These are phyloP conservation scores for Otus sunia DNA, from an alignment of 2,113 vertebrate genomes.

Conservation along the genomic window DNA sequence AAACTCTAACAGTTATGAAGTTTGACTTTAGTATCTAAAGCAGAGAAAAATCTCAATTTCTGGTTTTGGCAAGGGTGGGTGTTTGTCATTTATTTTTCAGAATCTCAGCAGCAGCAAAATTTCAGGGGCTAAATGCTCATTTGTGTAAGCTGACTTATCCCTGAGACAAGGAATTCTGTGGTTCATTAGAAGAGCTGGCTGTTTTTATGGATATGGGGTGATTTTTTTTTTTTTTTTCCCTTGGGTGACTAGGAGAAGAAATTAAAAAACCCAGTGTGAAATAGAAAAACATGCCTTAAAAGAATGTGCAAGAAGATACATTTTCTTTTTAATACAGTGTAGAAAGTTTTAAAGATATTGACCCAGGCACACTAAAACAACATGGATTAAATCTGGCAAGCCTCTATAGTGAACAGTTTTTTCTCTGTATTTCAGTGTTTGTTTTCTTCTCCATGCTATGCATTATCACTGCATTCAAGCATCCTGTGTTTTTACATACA, in stretches of 20 bases:
- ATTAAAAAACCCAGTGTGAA: neutral
- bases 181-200: neutral
- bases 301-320: neutral
- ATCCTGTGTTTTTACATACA: neutral
- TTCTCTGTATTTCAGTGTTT: neutral
- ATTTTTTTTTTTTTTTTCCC: constrained; percentile 53
- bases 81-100: neutral
- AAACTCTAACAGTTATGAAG: neutral
- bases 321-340: constrained; percentile 15
- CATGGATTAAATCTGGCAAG: neutral
- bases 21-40: neutral
- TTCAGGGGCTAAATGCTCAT: neutral
- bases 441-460: neutral
- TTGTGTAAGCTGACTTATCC: neutral
- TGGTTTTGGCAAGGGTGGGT: neutral
- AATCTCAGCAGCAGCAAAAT: neutral
- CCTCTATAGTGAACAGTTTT: neutral
- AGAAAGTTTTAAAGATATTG: constrained; percentile 4
- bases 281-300: constrained; percentile 50
- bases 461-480: neutral
- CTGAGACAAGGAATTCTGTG: neutral
- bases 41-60: neutral
- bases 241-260: constrained; percentile 6
- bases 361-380: neutral
- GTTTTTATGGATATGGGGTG: constrained; percentile 15